Percentiles rank a stretch among this genome's conserved stretches.
Conservation (phyloP, 2,888 invertebrate genomes). For the Furcula furcula region DNA sequence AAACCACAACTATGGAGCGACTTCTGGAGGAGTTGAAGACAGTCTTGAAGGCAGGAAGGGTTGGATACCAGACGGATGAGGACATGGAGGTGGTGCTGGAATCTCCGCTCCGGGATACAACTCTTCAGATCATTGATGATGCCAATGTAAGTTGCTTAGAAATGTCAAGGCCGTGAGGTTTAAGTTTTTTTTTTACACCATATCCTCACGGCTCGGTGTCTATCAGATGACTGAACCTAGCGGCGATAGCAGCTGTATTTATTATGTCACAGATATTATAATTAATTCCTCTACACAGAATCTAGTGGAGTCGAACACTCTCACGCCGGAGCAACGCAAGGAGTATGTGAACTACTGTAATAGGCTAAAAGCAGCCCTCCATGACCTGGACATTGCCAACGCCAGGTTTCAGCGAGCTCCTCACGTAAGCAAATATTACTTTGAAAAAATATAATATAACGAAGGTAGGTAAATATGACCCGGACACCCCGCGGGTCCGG, state of each 20-base stretch:
- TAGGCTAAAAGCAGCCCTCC: conserved; percentile 40
- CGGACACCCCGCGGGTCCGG: too few relatives aligned
- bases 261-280: too few relatives aligned
- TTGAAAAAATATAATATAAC: too few relatives aligned
- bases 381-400: conserved; percentile 47
- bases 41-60: conserved; percentile 39
- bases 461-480: too few relatives aligned
- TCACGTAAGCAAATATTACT: conserved; percentile 43
- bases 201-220: too few relatives aligned
- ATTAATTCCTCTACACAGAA: too few relatives aligned
- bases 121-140: conserved; percentile 51
- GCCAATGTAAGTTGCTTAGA: conserved; percentile 54
- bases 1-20: conserved; percentile 28
- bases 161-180: too few relatives aligned
- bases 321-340: conserved; percentile 15
- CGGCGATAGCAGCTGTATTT: too few relatives aligned
- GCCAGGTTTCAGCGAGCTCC: conserved; percentile 42
- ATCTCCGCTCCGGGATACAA: conserved; percentile 51
- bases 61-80: conserved; percentile 35
- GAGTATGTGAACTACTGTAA: conserved; percentile 39
- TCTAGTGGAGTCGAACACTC: conserved; percentile 3
- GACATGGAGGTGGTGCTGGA: conserved; percentile 47
- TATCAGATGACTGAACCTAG: too few relatives aligned
- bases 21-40: conserved; percentile 37
- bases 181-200: too few relatives aligned